Evolutionary conservation across 2,888 invertebrate species (phyloP).

Genomic region (Dolichopus griseipennis): DNA sequence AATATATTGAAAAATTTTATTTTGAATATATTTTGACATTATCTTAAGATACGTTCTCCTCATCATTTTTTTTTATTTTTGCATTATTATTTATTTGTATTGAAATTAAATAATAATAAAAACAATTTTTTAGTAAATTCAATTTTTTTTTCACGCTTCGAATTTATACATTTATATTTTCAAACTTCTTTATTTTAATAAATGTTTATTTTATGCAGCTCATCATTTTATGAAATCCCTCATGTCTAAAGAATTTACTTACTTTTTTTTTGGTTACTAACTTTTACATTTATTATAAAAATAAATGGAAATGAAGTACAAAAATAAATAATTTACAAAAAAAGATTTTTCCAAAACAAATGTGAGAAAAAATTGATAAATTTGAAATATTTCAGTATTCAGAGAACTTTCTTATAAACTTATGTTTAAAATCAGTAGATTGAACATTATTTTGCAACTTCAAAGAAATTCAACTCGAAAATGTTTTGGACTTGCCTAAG

Average conservation of each 20-base stretch:
- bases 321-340: no score
- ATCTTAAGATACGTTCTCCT: not conserved
- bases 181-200: not conserved
- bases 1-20: not conserved
- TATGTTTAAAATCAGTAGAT: no score
- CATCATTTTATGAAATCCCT: not conserved
- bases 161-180: not conserved
- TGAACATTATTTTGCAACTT: no score
- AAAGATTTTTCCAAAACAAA: no score
- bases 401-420: no score
- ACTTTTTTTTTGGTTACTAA: not conserved
- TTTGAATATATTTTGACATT: slow-evolving; percentile 1
- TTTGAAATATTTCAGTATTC: no score
- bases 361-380: no score
- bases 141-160: no score
- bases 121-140: not conserved
- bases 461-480: no score
- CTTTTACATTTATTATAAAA: not conserved
- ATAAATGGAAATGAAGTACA: no score
- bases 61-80: not conserved
- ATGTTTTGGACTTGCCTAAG: no score
- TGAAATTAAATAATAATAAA: not conserved
- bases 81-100: not conserved
- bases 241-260: not conserved
- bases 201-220: not conserved